Percentiles rank a stretch among this genome's conserved stretches.
phyloP scores from a whole-genome alignment of 2,113 vertebrate genomes.

The Prionailurus bengalensis region DNA sequence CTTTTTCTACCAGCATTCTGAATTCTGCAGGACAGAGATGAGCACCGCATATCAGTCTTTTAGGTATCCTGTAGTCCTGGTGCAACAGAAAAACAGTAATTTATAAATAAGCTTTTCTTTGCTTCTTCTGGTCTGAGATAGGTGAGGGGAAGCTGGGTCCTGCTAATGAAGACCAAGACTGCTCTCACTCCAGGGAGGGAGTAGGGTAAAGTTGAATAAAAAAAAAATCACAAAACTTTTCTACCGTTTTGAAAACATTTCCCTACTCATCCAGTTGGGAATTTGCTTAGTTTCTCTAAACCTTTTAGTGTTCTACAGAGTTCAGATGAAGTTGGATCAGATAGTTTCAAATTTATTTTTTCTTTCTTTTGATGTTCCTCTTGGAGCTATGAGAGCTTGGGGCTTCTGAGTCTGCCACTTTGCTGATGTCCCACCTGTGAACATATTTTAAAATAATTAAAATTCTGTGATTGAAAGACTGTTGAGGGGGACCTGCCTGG shows the following conservation, averaged over 20 bases:
- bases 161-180: neutral
- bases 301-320: neutral
- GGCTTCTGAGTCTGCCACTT: neutral
- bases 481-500: neutral
- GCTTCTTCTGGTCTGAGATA: neutral
- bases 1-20: neutral
- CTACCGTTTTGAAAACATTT: neutral
- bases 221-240: neutral
- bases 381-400: neutral
- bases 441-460: neutral
- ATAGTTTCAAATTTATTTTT: neutral
- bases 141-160: neutral
- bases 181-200: neutral
- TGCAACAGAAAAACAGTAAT: neutral
- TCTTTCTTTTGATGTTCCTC: neutral
- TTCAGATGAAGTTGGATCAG: neutral
- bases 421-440: neutral
- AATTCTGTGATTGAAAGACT: neutral
- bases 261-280: neutral
- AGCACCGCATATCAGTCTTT: neutral
- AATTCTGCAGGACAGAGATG: neutral
- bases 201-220: neutral
- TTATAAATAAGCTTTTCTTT: neutral
- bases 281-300: neutral
- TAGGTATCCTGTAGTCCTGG: neutral